phyloP scores from a whole-genome alignment of 2,888 invertebrate genomes.

The Therioaphis trifolii region DNA sequence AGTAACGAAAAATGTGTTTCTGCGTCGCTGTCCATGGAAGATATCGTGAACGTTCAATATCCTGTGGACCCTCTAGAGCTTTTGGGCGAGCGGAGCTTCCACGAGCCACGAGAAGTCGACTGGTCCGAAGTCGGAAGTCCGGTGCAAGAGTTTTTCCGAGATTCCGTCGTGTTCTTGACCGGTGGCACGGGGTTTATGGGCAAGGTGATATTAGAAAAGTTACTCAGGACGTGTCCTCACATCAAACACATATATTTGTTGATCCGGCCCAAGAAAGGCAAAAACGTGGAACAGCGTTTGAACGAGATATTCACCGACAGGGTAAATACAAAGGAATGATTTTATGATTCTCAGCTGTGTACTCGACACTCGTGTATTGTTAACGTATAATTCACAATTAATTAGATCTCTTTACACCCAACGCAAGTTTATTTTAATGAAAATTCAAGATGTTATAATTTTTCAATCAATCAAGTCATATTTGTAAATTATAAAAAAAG shows the following conservation, averaged over 20 bases:
- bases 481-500: no score
- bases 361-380: no score
- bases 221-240: slow-evolving; percentile 74
- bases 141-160: slow-evolving; percentile 77
- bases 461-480: no score
- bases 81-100: slow-evolving; percentile 64
- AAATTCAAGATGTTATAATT: no score
- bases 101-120: slow-evolving; percentile 61
- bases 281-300: slow-evolving; percentile 70
- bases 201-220: slow-evolving; percentile 77
- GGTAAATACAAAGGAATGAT: slow-evolving; percentile 66
- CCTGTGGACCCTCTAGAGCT: slow-evolving; percentile 65
- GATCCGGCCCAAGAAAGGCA: slow-evolving; percentile 73
- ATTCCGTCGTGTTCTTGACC: slow-evolving; percentile 81
- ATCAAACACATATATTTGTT: slow-evolving; percentile 74
- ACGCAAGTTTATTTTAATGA: no score
- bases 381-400: no score
- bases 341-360: no score
- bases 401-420: no score
- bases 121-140: slow-evolving; percentile 66
- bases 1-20: slow-evolving; percentile 48
- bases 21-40: slow-evolving; percentile 45
- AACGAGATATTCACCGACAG: slow-evolving; percentile 70
- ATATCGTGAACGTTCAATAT: slow-evolving; percentile 64
- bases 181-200: slow-evolving; percentile 83